Evolutionary conservation across 2,113 vertebrate species (phyloP), one percentile per base, ranked within the genome.

Genomic region (Ictalurus furcatus): DNA sequence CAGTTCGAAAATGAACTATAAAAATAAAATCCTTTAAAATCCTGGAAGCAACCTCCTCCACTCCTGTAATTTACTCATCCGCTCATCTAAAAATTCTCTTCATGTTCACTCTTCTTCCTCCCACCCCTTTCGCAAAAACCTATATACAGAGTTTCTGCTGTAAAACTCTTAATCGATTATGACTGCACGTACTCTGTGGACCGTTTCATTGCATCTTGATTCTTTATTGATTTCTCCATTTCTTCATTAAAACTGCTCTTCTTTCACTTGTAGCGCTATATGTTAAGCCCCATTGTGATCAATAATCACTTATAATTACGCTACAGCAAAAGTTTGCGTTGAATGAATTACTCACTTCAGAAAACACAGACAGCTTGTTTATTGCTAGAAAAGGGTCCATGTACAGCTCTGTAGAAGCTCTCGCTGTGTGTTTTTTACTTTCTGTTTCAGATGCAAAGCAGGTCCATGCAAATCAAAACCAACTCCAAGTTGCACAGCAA

Each of bases 1-100:
- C 56, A 4, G 30, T 85, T 54, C 34, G 14, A 84, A 78, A 84
- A 88, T 76, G 81, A 84, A 79, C 71, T 23, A 56, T 78, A 85
- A 79, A 89, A 85, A 89, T 85, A 85, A 89, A 89, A 88, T 56
- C 56, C 82, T 63, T 84, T 85, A 84, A 52, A 84, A 78, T 85
- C 67, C 88, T 84, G 85, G 16, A 48, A 65, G 34, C 37, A 14
- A 79, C 73, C 61, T 80, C 84, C 83, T 85, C 74, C 30, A 59
- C 44, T 87, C 58, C 37, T 58, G 30, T 56, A 44, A 65, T 78
- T 85, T 85, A 52, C 48, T 52, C 48, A 84, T 44, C 59, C 76
- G 4, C 61, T 59, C 16, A 11, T 5, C 30, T 84, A 63, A 76
- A 73, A 52, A 59, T 16, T 28, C 12, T 87, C 48, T 5, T 63